Conservation (phyloP, 2,113 vertebrate genomes). For the Mungos mungo region DNA sequence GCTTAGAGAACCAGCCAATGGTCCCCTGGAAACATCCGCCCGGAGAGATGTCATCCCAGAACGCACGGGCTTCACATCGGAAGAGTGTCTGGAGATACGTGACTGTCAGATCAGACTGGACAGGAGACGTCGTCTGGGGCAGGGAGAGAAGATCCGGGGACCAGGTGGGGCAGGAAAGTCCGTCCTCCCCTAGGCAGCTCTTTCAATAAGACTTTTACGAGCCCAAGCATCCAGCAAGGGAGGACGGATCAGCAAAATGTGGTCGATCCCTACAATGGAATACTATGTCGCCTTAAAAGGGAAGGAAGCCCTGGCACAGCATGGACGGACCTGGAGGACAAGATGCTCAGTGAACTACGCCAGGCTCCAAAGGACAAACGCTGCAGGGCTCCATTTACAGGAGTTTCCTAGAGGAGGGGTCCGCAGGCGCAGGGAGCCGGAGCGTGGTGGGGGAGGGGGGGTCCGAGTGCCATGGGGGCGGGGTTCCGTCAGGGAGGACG, state of each 20-base stretch:
- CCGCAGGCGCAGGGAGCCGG: accelerated
- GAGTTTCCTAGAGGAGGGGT: accelerated
- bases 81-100: no score
- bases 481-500: accelerated
- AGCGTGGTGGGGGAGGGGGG: accelerated
- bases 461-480: accelerated
- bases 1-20: background rate
- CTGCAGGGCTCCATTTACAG: accelerated
- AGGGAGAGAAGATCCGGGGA: background rate
- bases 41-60: accelerated
- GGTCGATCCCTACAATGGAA: accelerated
- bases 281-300: background rate
- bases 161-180: background rate
- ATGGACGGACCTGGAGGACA: accelerated
- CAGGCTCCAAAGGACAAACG: accelerated
- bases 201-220: accelerated
- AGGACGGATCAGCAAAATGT: accelerated
- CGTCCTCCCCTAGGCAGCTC: accelerated
- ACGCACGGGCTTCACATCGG: background rate
- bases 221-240: accelerated
- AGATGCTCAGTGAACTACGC: accelerated
- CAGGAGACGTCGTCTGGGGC: background rate
- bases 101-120: accelerated
- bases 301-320: accelerated
- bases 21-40: background rate